phyloP scores from a whole-genome alignment of 1,140 invertebrate species.

The Lithobius niger region DNA sequence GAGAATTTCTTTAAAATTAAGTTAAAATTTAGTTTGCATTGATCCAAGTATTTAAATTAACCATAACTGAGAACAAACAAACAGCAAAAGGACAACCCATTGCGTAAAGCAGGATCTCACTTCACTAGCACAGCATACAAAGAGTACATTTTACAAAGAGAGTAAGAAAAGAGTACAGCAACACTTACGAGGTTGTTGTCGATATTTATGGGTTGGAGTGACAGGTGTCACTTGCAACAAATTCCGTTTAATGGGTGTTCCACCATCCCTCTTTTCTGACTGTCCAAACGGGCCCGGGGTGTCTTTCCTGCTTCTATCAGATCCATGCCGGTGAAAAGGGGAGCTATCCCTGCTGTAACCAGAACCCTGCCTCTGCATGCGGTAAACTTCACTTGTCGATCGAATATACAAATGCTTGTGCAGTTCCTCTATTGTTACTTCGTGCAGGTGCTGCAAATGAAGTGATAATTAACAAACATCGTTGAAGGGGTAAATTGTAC shows the following conservation, averaged over 20 bases:
- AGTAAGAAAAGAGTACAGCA: no score
- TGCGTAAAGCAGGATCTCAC: no score
- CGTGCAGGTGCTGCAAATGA: slow-evolving; percentile 44
- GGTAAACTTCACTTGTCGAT: slow-evolving; percentile 39
- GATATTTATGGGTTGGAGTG: not conserved
- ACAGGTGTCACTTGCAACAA: not conserved
- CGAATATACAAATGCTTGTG: slow-evolving; percentile 58
- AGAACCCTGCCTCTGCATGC: not conserved
- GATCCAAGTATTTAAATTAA: not conserved
- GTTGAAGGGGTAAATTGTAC: no score
- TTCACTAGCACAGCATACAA: no score
- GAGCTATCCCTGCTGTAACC: not conserved
- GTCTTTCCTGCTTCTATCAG: slow-evolving; percentile 1
- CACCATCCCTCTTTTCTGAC: not conserved
- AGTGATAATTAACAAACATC: not conserved
- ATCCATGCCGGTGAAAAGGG: not conserved
- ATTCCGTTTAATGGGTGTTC: not conserved
- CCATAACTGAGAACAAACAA: no score
- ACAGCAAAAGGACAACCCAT: no score
- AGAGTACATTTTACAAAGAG: no score
- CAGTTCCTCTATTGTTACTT: slow-evolving; percentile 54
- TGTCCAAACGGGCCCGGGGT: not conserved
- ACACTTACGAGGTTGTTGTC: not conserved
- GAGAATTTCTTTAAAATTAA: no score
- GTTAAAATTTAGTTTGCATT: no score